phyloP scores from a whole-genome alignment of 2,888 invertebrate genomes.

The Drosophila fulvimacula region DNA sequence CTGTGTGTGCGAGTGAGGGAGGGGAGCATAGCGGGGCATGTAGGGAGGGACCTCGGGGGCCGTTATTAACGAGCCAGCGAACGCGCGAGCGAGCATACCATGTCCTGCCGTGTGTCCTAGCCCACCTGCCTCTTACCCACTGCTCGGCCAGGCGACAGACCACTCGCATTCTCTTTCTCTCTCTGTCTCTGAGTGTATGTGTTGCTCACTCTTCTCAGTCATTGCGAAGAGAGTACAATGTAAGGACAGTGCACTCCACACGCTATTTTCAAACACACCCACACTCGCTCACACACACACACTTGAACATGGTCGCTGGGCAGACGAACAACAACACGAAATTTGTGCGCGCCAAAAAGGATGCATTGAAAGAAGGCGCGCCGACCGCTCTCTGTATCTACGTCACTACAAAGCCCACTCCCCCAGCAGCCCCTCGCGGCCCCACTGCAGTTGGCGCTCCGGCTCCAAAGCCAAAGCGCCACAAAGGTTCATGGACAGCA shows the following conservation, averaged over 20 bases:
- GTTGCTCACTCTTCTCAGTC: conserved; percentile 19
- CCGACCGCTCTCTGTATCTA: conserved; percentile 48
- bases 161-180: conserved; percentile 5
- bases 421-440: not conserved
- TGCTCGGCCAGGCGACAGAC: conserved; percentile 6
- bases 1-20: not conserved
- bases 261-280: conserved; percentile 54
- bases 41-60: conserved; percentile 53
- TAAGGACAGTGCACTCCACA: conserved; percentile 75
- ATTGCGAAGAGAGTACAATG: conserved; percentile 66
- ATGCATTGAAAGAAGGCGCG: conserved; percentile 69
- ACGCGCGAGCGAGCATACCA: conserved; percentile 56
- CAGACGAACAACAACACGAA: conserved; percentile 53
- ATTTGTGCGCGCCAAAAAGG: conserved; percentile 73
- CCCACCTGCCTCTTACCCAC: not conserved
- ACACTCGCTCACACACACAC: conserved; percentile 30
- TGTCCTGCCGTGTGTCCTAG: conserved; percentile 60
- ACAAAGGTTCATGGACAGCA: conserved; percentile 81
- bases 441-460: conserved; percentile 5
- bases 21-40: not conserved
- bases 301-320: conserved; percentile 35
- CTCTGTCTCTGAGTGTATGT: conserved; percentile 8
- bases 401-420: conserved; percentile 5
- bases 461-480: conserved; percentile 57
- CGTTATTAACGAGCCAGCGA: conserved; percentile 79